Conservation (phyloP, 2,797 vertebrate genomes). For the Labeo calbasu region DNA sequence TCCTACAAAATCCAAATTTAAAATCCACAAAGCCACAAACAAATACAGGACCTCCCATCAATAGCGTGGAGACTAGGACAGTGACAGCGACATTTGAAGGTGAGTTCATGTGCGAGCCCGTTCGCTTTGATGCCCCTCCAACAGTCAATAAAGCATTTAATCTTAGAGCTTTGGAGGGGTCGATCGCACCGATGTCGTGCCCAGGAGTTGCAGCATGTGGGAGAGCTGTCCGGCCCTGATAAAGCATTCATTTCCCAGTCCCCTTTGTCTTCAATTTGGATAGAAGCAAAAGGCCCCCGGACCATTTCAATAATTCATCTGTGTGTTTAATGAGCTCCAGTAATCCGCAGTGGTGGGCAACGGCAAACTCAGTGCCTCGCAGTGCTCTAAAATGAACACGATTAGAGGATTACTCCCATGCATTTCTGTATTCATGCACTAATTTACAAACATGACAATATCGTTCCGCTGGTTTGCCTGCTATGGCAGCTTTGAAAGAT, state of each 20-base stretch:
- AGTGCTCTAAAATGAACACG: slow-evolving; percentile 71
- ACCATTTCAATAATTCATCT: slow-evolving; percentile 80
- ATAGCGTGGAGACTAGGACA: slow-evolving; percentile 45
- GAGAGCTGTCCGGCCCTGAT: slow-evolving; percentile 77
- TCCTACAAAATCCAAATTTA: neutral
- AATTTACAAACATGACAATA: slow-evolving; percentile 74
- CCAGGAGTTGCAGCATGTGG: slow-evolving; percentile 72
- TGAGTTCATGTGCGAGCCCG: slow-evolving; percentile 67
- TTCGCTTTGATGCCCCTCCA: slow-evolving; percentile 69
- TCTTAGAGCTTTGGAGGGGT: slow-evolving; percentile 72
- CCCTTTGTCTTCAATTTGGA: slow-evolving; percentile 78
- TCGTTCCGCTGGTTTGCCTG: slow-evolving; percentile 62
- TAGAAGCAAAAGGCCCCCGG: slow-evolving; percentile 75
- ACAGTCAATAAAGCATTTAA: slow-evolving; percentile 86
- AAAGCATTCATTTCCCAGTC: slow-evolving; percentile 77
- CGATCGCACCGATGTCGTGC: slow-evolving; percentile 73
- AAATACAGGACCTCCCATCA: slow-evolving; percentile 50
- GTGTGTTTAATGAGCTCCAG: slow-evolving; percentile 79
- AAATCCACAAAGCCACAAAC: slow-evolving; percentile 28
- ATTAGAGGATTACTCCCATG: slow-evolving; percentile 79
- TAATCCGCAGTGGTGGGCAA: slow-evolving; percentile 74
- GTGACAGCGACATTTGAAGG: slow-evolving; percentile 75
- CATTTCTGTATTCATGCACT: slow-evolving; percentile 73
- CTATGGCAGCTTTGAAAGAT: slow-evolving; percentile 53
- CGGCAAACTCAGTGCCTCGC: slow-evolving; percentile 64